These are phyloP conservation scores for Leguminivora glycinivorella DNA, from an alignment of 1,140 invertebrate genomes.

Conservation along the genomic window DNA sequence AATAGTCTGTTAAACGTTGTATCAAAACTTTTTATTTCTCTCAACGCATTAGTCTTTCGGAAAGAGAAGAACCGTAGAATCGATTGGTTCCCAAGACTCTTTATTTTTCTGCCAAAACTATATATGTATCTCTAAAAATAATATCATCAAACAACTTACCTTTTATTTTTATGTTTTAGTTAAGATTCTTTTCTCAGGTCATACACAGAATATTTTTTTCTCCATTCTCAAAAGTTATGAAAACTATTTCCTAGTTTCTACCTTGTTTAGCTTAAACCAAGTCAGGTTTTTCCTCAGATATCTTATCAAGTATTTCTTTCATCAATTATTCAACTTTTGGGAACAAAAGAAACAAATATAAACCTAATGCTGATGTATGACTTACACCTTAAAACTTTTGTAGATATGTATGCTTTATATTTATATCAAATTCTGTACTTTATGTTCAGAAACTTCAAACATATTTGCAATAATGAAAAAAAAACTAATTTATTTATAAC, in stretches of 20 bases:
- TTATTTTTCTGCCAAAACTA: no score
- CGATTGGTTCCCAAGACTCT: no score
- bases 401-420: not conserved
- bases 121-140: not conserved
- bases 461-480: constrained; percentile 15
- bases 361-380: no score
- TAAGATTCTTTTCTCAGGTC: not conserved
- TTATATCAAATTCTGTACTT: constrained; percentile 2
- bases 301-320: no score
- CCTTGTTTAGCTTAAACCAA: no score
- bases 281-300: no score
- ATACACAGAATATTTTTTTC: no score
- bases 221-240: no score
- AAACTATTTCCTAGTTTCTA: no score
- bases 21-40: not conserved
- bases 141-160: not conserved
- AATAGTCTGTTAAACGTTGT: not conserved
- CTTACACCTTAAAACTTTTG: not conserved
- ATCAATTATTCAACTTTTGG: no score
- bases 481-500: constrained; percentile 28
- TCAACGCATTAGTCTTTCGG: not conserved
- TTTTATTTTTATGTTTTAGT: not conserved
- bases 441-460: constrained; percentile 1
- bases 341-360: no score
- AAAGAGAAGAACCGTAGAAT: no score